Evolutionary conservation across 2,888 invertebrate species (phyloP), one percentile per base, ranked within the genome.

Genomic region (Xanthorhoe designata): DNA sequence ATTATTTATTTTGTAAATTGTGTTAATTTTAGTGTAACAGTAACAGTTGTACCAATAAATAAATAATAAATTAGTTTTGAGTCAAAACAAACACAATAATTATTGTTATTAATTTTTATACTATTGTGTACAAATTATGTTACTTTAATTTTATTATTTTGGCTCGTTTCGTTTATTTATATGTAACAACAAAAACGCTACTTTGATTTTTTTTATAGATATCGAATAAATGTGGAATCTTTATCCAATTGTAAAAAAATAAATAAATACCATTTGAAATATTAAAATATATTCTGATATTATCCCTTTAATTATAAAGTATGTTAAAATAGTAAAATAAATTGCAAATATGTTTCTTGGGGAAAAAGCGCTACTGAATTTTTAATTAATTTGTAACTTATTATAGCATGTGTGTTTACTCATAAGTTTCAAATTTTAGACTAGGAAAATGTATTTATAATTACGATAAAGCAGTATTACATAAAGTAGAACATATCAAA

Each of bases 291-390:
- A 61, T 32, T 65, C 45, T 19, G 24, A 52, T 7, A 32, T 52
- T 38, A 59, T 60, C 24, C 57, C 49, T 52, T 24, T 53, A 24
- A 47, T 47, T 38, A 61, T 54, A 56, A 59, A 51, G 49, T 52
- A 42, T 55, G 52, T 55, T 49, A 51, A 62, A 58, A 38, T 58
- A 60, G 29, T 58, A 42, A 61, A 54, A 59, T 63, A 56, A 45
- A 64, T 61, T 61, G 56, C 58, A 56, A 61, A 69, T 61, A 66
- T 69, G 70, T 74, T 76, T 79, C 61, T 71, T 90, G 86, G 92
- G 92, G 92, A 92, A 92, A 92, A 92, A 92, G 92, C 92, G 92
- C 92, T 92, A 92, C 87, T 90, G 86, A 89, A 86, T 74, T 86
- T 87, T 86, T 13, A 85, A 82, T 83, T 63, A 63, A 52, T 50